phyloP scores from a whole-genome alignment of 1,140 invertebrate species.

The Leptoteleia sp. region DNA sequence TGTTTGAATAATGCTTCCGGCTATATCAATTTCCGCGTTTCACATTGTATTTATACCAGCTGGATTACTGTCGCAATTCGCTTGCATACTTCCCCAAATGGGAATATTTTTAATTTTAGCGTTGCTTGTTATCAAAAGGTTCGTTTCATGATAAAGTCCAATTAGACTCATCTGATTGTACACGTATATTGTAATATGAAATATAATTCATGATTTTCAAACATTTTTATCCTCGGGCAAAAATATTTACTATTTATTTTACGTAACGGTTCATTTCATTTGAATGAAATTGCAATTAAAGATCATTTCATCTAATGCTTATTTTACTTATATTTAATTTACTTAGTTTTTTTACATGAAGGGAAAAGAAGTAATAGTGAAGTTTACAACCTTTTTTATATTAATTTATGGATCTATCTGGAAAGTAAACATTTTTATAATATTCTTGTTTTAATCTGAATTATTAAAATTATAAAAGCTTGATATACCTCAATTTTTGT shows the following conservation, averaged over 20 bases:
- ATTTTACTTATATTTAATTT: too few species aligned
- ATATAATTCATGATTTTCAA: not conserved
- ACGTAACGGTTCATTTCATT: too few species aligned
- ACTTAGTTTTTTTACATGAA: too few species aligned
- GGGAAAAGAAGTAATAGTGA: too few species aligned
- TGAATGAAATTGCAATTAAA: too few species aligned
- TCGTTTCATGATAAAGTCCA: slow-evolving; percentile 32
- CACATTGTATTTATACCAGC: slow-evolving; percentile 5
- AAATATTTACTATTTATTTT: not conserved
- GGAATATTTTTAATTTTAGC: slow-evolving; percentile 40
- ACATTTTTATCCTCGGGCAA: slow-evolving; percentile 1
- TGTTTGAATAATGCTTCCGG: slow-evolving; percentile 31
- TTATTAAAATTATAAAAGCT: too few species aligned
- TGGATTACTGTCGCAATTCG: slow-evolving; percentile 11
- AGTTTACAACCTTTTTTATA: too few species aligned
- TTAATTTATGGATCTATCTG: too few species aligned
- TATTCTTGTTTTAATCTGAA: too few species aligned
- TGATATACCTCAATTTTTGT: too few species aligned
- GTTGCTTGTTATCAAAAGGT: slow-evolving; percentile 22
- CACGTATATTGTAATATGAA: slow-evolving; percentile 2
- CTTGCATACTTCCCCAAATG: slow-evolving; percentile 11
- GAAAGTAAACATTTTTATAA: too few species aligned
- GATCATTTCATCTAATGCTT: too few species aligned
- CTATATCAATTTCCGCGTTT: slow-evolving; percentile 24
- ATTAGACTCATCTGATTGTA: slow-evolving; percentile 13